Conservation (phyloP, 1,140 invertebrate species). For the Drosophila guanche region DNA sequence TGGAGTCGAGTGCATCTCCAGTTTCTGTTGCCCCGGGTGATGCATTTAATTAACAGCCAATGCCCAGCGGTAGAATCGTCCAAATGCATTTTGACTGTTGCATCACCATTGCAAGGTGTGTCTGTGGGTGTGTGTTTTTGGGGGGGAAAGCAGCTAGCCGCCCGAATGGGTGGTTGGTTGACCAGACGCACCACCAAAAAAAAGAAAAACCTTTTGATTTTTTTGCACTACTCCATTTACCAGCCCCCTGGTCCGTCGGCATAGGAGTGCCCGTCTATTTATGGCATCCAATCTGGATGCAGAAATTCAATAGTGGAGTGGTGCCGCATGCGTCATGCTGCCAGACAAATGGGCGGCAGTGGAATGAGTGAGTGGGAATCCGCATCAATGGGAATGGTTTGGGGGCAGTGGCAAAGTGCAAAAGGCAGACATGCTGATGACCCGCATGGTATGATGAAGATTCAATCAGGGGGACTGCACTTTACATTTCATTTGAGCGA, state of each 20-base stretch:
- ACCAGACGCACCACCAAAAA: slow-evolving; percentile 37
- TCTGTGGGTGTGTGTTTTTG: no score
- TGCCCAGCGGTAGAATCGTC: slow-evolving; percentile 7
- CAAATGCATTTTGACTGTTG: slow-evolving; percentile 53
- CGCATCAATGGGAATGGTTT: slow-evolving; percentile 14
- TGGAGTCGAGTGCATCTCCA: slow-evolving; percentile 4
- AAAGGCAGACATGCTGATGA: slow-evolving; percentile 41
- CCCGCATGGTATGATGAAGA: slow-evolving; percentile 22
- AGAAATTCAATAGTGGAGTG: slow-evolving; percentile 58
- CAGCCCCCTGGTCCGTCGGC: no score
- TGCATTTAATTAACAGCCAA: slow-evolving; percentile 68
- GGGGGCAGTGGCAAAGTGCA: slow-evolving; percentile 27
- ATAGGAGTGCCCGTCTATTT: no score
- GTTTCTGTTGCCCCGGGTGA: slow-evolving; percentile 29
- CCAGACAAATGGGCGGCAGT: slow-evolving; percentile 67
- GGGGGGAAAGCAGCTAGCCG: no score
- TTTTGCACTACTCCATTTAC: no score
- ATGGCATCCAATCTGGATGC: slow-evolving; percentile 41
- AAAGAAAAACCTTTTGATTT: slow-evolving; percentile 12
- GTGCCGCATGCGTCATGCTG: slow-evolving; percentile 64
- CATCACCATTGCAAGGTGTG: not conserved
- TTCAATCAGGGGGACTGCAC: slow-evolving; percentile 23
- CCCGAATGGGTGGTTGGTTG: no score
- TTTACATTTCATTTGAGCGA: no score
- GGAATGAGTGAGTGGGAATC: slow-evolving; percentile 26